A percentile compares a stretch with the other conserved stretches of the same genome.
These are phyloP conservation scores for Otolemur crassicaudatus DNA, from an alignment of 2,797 vertebrate species.

Conservation along the genomic window DNA sequence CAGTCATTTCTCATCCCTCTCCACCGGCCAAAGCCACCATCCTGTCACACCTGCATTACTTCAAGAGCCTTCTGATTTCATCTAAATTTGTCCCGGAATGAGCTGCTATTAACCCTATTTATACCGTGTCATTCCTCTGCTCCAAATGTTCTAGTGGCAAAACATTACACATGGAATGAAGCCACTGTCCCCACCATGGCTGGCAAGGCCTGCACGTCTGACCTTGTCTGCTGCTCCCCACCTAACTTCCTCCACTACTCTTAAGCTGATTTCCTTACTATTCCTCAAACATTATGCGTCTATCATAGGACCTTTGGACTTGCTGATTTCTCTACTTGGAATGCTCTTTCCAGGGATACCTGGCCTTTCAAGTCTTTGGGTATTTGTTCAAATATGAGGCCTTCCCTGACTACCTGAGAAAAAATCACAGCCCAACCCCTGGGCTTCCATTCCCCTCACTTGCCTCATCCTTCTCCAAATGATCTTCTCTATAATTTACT, in stretches of 20 bases:
- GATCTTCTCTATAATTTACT: background rate
- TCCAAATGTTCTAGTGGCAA: background rate
- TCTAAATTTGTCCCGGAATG: background rate
- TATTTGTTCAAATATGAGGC: background rate
- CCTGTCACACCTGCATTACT: background rate
- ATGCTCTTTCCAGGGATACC: background rate
- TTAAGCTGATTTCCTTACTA: background rate
- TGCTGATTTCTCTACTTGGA: background rate
- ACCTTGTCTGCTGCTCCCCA: background rate
- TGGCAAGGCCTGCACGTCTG: background rate
- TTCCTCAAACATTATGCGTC: background rate
- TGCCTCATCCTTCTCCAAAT: background rate
- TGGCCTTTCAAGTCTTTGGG: background rate
- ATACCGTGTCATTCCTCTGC: background rate
- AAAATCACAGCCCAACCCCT: background rate
- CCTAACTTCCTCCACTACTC: background rate
- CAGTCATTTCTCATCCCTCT: background rate
- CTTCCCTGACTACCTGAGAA: background rate
- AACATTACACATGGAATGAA: background rate
- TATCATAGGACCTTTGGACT: background rate
- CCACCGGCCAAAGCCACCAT: background rate
- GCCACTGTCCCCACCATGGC: background rate
- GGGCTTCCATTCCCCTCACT: background rate
- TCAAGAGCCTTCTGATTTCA: background rate
- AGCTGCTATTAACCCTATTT: background rate